A percentile compares a stretch with the other conserved stretches of the same genome.
phyloP scores from a whole-genome alignment of 64 coral and sea anemone species.

The Montipora efflorescens region DNA sequence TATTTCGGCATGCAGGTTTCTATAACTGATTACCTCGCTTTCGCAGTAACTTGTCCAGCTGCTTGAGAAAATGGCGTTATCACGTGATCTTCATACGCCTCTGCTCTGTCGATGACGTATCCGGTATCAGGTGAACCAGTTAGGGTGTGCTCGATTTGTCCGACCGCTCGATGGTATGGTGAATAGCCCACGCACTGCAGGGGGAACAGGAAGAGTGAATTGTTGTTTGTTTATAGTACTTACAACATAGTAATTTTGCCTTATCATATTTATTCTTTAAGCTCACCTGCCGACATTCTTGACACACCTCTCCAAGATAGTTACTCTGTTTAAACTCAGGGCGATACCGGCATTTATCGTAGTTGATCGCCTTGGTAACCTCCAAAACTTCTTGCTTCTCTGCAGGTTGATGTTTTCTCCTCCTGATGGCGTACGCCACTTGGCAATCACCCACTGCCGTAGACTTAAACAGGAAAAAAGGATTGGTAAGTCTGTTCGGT shows the following conservation, averaged over 20 bases:
- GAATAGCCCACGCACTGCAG: slow-evolving; percentile 58
- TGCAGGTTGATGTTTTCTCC: neutral
- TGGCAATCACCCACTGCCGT: slow-evolving; percentile 76
- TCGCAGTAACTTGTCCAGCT: slow-evolving; percentile 51
- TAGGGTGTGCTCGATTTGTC: slow-evolving; percentile 67
- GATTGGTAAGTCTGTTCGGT: neutral
- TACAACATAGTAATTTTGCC: neutral
- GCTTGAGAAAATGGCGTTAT: slow-evolving; percentile 76
- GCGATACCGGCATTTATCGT: slow-evolving; percentile 56
- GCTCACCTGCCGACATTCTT: slow-evolving; percentile 64
- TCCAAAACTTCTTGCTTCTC: neutral
- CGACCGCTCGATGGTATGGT: slow-evolving; percentile 65
- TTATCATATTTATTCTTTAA: neutral
- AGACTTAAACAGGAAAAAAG: slow-evolving; percentile 9
- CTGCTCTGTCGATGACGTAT: neutral
- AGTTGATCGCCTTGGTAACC: slow-evolving; percentile 80
- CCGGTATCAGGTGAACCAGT: neutral
- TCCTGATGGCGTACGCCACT: slow-evolving; percentile 65
- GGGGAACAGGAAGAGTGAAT: neutral
- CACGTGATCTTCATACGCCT: slow-evolving; percentile 69
- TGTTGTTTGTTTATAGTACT: neutral
- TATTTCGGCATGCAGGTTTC: no score
- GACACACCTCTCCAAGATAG: slow-evolving; percentile 30
- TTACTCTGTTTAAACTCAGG: slow-evolving; percentile 58
- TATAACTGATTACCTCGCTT: slow-evolving; percentile 49